These are phyloP conservation scores for Sinopyrophorus schimmeli DNA, from an alignment of 2,888 invertebrate species.

Conservation along the genomic window DNA sequence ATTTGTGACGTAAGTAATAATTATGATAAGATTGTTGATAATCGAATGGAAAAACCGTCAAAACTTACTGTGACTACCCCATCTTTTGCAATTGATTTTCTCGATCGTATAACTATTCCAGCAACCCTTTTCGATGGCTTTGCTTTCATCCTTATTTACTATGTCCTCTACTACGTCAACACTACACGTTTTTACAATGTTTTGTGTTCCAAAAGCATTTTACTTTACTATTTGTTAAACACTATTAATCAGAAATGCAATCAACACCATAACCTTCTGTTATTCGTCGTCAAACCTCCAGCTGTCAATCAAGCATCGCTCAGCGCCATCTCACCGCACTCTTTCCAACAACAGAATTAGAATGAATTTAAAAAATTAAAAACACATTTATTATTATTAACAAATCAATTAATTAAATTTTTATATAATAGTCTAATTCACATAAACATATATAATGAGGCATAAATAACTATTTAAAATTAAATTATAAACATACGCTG, in stretches of 20 bases:
- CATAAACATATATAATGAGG: conserved; percentile 6
- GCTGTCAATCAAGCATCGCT: conserved; percentile 1
- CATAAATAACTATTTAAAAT: no score
- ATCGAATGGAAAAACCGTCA: conserved; percentile 12
- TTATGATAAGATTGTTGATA: no score
- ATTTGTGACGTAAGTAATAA: no score
- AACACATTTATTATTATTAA: conserved; percentile 11
- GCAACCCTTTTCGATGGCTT: conserved; percentile 82
- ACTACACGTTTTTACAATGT: conserved; percentile 1
- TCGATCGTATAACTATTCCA: conserved; percentile 74
- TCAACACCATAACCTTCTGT: conserved; percentile 8
- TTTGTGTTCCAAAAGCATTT: conserved; percentile 9
- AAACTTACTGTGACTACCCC: conserved; percentile 80
- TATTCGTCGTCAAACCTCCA: conserved; percentile 3
- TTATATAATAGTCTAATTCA: conserved; percentile 6
- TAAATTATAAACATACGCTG: no score
- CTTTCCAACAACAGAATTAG: no score
- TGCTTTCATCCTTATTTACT: conserved; percentile 62
- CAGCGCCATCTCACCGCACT: neutral
- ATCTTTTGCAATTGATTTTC: conserved; percentile 86
- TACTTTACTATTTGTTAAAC: neutral
- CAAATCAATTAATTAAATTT: conserved; percentile 7
- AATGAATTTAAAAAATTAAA: no score
- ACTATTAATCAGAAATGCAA: conserved; percentile 5
- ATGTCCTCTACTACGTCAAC: neutral